Evolutionary conservation across 2,888 invertebrate species (phyloP).

Genomic region (Neelides folsomi): DNA sequence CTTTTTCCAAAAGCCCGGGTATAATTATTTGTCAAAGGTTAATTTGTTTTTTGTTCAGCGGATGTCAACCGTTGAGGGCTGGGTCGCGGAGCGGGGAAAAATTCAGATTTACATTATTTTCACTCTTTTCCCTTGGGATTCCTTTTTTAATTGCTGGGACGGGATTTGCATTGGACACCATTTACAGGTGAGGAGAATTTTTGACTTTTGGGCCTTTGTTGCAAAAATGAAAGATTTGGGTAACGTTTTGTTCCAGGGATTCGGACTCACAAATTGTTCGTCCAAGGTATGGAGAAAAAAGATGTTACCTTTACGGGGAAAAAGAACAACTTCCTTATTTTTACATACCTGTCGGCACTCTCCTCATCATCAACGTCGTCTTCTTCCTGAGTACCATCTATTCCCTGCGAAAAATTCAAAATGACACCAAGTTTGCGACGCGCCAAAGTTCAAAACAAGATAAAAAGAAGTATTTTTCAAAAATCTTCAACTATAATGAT

Average conservation of each 20-base stretch:
- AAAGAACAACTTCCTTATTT: constrained; percentile 71
- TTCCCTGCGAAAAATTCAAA: constrained; percentile 52
- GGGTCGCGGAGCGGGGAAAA: constrained; percentile 30
- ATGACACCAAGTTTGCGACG: constrained; percentile 40
- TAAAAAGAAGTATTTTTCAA: constrained; percentile 32
- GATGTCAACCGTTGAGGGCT: constrained; percentile 28
- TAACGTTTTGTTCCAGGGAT: constrained; percentile 45
- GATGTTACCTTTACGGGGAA: constrained; percentile 75
- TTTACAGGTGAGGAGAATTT: constrained; percentile 16
- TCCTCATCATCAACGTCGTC: constrained; percentile 61
- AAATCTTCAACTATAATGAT: too few relatives aligned
- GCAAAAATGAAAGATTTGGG: too few relatives aligned
- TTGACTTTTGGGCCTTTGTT: not conserved
- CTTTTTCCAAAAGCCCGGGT: not conserved
- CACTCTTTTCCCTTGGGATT: constrained; percentile 28
- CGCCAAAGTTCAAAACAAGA: constrained; percentile 33
- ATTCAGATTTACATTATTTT: constrained; percentile 26
- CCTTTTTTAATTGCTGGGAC: constrained; percentile 27
- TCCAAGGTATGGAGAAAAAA: constrained; percentile 62
- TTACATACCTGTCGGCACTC: constrained; percentile 67
- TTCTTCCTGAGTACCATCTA: constrained; percentile 59
- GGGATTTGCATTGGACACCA: constrained; percentile 24
- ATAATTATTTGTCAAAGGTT: not conserved
- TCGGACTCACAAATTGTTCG: constrained; percentile 43
- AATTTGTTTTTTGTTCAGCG: too few relatives aligned